A percentile compares a stretch with the other conserved stretches of the same genome.
Conservation (phyloP, 2,113 vertebrate genomes). For the Oenanthe oenanthe region DNA sequence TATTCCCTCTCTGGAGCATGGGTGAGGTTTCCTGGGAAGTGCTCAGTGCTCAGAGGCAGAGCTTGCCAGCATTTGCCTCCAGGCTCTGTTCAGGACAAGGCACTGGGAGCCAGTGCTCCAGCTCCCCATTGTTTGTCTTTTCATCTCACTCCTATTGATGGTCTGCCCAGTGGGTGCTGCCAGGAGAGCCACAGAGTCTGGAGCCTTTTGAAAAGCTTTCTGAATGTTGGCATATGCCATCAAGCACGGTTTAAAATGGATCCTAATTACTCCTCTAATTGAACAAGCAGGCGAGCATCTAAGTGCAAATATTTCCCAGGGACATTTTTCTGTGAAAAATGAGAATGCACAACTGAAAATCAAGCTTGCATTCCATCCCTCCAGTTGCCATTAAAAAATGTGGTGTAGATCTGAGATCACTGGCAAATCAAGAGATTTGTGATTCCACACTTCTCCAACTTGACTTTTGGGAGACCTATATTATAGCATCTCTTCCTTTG, state of each 20-base stretch:
- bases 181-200: background rate
- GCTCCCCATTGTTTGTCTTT: background rate
- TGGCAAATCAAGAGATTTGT: background rate
- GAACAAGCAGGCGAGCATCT: background rate
- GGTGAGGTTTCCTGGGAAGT: background rate
- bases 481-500: background rate
- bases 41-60: background rate
- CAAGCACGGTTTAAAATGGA: background rate
- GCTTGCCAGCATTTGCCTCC: background rate
- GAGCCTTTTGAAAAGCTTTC: background rate
- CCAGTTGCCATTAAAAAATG: background rate
- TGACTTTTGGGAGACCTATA: background rate
- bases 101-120: background rate
- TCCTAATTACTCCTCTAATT: slow-evolving; percentile 19
- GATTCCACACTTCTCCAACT: background rate
- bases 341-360: background rate
- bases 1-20: background rate
- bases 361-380: background rate
- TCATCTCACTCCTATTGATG: background rate
- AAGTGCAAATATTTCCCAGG: slow-evolving; percentile 39
- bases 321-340: background rate
- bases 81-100: background rate
- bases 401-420: background rate
- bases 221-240: background rate
- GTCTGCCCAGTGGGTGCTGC: background rate